These are phyloP conservation scores for Sphyrna mokarran DNA, from an alignment of 2,113 vertebrate species.

Conservation along the genomic window DNA sequence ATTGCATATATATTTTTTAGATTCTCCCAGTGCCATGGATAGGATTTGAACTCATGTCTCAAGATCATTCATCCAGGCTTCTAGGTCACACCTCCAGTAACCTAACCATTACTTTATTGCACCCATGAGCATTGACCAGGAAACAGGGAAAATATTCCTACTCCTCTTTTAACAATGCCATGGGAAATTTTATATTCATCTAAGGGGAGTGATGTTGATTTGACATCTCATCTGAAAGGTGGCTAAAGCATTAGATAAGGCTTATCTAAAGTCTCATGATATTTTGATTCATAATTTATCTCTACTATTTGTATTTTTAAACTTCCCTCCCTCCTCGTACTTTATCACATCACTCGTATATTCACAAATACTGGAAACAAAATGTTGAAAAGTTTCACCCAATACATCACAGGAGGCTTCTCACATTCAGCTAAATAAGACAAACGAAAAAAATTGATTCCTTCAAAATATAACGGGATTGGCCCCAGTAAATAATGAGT, in stretches of 20 bases:
- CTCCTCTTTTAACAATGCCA: background rate
- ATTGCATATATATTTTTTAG: too few species aligned
- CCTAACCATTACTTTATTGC: too few species aligned
- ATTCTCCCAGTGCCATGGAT: too few species aligned
- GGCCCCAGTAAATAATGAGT: too few species aligned
- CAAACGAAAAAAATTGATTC: background rate
- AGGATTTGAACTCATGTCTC: too few species aligned
- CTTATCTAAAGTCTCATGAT: background rate
- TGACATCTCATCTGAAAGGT: background rate
- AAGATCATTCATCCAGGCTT: too few species aligned
- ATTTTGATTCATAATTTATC: background rate
- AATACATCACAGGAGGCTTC: background rate
- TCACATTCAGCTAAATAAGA: background rate
- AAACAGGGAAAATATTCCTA: background rate
- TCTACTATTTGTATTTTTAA: background rate
- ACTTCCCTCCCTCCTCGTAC: too few species aligned
- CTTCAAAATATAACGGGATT: background rate
- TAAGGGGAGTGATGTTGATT: background rate
- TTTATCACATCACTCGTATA: background rate
- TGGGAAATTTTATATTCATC: background rate
- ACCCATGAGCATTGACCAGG: background rate
- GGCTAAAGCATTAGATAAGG: background rate
- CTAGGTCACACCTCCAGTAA: too few species aligned
- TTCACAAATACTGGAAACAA: background rate
- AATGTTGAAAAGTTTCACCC: background rate